Evolutionary conservation across 2,797 vertebrate species (phyloP).

Genomic region (Acomys russatus): DNA sequence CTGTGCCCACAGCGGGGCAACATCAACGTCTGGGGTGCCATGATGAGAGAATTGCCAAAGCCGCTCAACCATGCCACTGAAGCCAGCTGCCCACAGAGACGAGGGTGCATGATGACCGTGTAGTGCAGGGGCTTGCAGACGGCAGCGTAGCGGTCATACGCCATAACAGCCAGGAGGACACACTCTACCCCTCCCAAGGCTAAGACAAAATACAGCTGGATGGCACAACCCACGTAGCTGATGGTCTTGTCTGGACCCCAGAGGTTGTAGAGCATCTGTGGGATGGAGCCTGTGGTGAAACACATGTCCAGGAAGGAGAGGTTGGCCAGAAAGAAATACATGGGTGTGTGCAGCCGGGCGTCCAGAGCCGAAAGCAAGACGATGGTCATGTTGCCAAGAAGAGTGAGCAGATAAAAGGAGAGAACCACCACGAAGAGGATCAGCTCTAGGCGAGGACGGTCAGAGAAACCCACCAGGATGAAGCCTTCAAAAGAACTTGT

Average conservation of each 20-base stretch:
- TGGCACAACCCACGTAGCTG: slow-evolving; percentile 72
- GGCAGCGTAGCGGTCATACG: slow-evolving; percentile 76
- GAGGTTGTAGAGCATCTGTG: slow-evolving; percentile 82
- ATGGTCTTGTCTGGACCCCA: slow-evolving; percentile 77
- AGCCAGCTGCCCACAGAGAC: slow-evolving; percentile 75
- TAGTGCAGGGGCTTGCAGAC: slow-evolving; percentile 83
- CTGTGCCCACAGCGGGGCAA: slow-evolving; percentile 76
- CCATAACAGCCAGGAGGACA: slow-evolving; percentile 82
- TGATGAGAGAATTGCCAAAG: slow-evolving; percentile 79
- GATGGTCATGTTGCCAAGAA: slow-evolving; percentile 77
- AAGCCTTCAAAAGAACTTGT: slow-evolving; percentile 73
- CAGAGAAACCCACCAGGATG: slow-evolving; percentile 82
- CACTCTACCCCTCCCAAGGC: slow-evolving; percentile 79
- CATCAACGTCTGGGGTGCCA: slow-evolving; percentile 72
- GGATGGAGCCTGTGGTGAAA: slow-evolving; percentile 77
- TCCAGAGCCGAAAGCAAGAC: slow-evolving; percentile 69
- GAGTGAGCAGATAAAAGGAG: slow-evolving; percentile 76
- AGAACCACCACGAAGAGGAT: slow-evolving; percentile 73
- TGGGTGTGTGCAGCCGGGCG: slow-evolving; percentile 73
- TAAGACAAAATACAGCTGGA: slow-evolving; percentile 80
- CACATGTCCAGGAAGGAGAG: slow-evolving; percentile 77
- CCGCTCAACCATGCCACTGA: slow-evolving; percentile 79
- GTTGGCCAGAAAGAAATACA: slow-evolving; percentile 82
- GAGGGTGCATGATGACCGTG: slow-evolving; percentile 65
- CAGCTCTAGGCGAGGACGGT: slow-evolving; percentile 72